phyloP scores from a whole-genome alignment of 1,140 invertebrate species.

The Gryllus bimaculatus region DNA sequence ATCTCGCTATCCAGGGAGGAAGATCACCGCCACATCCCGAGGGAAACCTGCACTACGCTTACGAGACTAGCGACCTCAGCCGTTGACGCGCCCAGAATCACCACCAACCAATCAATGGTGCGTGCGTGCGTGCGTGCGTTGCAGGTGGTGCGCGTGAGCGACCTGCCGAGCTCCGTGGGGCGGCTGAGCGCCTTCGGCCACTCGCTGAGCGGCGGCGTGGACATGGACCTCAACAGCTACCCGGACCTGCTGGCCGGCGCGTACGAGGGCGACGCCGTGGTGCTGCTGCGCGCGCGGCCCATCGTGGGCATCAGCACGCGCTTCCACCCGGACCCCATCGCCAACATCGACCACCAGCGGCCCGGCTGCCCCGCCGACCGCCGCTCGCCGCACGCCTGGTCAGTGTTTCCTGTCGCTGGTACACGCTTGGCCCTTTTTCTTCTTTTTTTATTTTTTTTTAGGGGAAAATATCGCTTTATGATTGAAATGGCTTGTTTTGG shows the following conservation, averaged over 20 bases:
- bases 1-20: too few species aligned
- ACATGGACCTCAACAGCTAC: conserved; percentile 86
- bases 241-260: conserved; percentile 84
- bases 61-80: too few species aligned
- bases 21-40: too few species aligned
- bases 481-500: too few species aligned
- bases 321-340: conserved; percentile 49
- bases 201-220: conserved; percentile 77
- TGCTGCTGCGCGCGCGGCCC: conserved; percentile 66
- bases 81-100: too few species aligned
- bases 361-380: conserved; percentile 57
- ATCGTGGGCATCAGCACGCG: conserved; percentile 69
- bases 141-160: conserved; percentile 45
- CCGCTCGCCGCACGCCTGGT: conserved; percentile 63
- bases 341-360: conserved; percentile 70
- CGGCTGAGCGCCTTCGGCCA: conserved; percentile 71
- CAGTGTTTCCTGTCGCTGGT: conserved; percentile 23
- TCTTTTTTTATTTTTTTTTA: too few species aligned
- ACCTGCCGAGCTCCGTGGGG: conserved; percentile 35
- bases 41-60: too few species aligned
- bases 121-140: background rate
- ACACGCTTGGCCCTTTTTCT: too few species aligned
- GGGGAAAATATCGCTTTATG: too few species aligned
- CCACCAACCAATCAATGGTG: too few species aligned
- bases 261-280: conserved; percentile 66